These are phyloP conservation scores for Cepaea nemoralis DNA, from an alignment of 1,140 invertebrate genomes.

Conservation along the genomic window DNA sequence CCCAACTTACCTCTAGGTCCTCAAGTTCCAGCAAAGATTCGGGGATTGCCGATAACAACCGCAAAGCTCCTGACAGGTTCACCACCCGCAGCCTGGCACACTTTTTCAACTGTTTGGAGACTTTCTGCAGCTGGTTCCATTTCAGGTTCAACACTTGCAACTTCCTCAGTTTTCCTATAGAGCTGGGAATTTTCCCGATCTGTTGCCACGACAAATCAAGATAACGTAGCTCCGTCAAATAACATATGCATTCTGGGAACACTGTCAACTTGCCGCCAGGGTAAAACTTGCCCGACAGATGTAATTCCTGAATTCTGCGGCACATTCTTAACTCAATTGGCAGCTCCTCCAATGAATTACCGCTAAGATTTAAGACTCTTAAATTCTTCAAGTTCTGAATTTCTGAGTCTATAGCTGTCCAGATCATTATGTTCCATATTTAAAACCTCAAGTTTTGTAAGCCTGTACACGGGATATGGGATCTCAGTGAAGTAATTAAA, in stretches of 20 bases:
- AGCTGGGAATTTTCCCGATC: conserved; percentile 61
- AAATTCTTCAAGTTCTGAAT: conserved; percentile 60
- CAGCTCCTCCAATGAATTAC: conserved; percentile 56
- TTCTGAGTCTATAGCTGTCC: conserved; percentile 45
- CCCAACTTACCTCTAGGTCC: conserved; percentile 51
- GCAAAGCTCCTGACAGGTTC: conserved; percentile 64
- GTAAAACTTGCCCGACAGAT: conserved; percentile 66
- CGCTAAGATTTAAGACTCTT: conserved; percentile 56
- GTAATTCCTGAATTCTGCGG: conserved; percentile 54
- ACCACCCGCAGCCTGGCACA: conserved; percentile 57
- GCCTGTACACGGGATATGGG: conserved; percentile 55
- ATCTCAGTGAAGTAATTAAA: conserved; percentile 63
- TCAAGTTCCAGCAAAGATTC: conserved; percentile 58
- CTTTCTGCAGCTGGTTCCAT: conserved; percentile 62
- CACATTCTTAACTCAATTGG: conserved; percentile 57
- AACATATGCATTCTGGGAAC: conserved; percentile 58
- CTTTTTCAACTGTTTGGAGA: conserved; percentile 55
- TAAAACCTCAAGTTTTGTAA: conserved; percentile 54
- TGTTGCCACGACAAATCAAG: conserved; percentile 67
- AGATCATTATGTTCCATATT: conserved; percentile 63
- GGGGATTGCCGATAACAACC: conserved; percentile 61
- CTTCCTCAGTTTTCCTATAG: conserved; percentile 58
- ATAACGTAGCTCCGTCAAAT: conserved; percentile 52
- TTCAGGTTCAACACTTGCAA: conserved; percentile 58
- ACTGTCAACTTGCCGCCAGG: conserved; percentile 56